Evolutionary conservation across 2,888 invertebrate genomes (phyloP).

Genomic region (Drosophila recens): DNA sequence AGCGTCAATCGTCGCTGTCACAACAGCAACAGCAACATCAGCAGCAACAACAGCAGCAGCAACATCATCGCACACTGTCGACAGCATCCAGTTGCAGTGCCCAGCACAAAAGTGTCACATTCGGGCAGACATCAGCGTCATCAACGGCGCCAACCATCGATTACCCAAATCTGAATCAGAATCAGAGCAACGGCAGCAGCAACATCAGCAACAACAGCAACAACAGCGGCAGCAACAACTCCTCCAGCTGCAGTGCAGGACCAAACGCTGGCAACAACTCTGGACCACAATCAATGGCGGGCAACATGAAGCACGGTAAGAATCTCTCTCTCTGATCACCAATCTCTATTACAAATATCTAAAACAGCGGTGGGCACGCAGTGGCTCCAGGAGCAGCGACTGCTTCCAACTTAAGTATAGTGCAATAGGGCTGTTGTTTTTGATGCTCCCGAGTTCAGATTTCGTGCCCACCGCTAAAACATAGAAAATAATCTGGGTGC

Average conservation of each 20-base stretch:
- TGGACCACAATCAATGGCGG: constrained; percentile 85
- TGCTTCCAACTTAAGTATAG: too few species aligned
- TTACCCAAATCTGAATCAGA: constrained; percentile 30
- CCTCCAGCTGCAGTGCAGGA: constrained; percentile 82
- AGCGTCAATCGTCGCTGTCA: constrained; percentile 75
- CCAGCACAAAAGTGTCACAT: constrained; percentile 85
- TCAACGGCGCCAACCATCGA: constrained; percentile 60
- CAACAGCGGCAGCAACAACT: constrained; percentile 73
- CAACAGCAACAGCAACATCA: constrained; percentile 62
- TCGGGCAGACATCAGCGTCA: constrained; percentile 79
- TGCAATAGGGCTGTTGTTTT: too few species aligned
- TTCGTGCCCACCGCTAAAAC: too few species aligned
- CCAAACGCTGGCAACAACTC: constrained; percentile 78
- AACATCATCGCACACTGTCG: constrained; percentile 84
- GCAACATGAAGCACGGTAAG: constrained; percentile 86
- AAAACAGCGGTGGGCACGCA: too few species aligned
- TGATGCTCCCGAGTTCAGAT: too few species aligned
- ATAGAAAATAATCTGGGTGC: too few species aligned
- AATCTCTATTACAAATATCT: too few species aligned
- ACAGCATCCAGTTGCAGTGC: constrained; percentile 85
- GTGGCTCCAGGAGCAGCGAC: too few species aligned
- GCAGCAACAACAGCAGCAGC: constrained; percentile 73
- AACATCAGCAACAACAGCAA: constrained; percentile 69
- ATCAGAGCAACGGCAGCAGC: constrained; percentile 60
- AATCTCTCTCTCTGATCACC: not conserved